phyloP scores from a whole-genome alignment of 1,140 invertebrate genomes.

The Calosoma granatense region DNA sequence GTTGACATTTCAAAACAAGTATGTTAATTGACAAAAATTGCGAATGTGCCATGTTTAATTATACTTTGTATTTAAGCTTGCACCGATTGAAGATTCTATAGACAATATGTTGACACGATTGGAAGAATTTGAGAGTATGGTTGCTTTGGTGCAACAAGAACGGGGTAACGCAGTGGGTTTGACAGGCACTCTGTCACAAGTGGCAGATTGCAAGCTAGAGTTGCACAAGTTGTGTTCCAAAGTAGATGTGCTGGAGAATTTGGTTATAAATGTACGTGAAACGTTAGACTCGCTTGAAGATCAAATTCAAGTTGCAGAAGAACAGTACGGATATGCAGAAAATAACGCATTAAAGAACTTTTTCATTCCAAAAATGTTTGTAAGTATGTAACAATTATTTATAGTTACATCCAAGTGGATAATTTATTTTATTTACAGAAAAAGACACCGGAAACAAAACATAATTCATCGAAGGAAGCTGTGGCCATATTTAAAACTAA shows the following conservation, averaged over 20 bases:
- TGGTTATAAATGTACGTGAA: slow-evolving; percentile 26
- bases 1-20: neutral
- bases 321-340: slow-evolving; percentile 24
- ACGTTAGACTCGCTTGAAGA: slow-evolving; percentile 28
- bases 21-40: slow-evolving; percentile 3
- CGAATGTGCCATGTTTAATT: slow-evolving; percentile 5
- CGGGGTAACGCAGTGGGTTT: slow-evolving; percentile 23
- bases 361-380: slow-evolving; percentile 29
- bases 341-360: slow-evolving; percentile 25
- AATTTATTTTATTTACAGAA: neutral
- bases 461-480: neutral
- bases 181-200: slow-evolving; percentile 25
- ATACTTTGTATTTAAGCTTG: slow-evolving; percentile 24
- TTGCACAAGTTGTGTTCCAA: slow-evolving; percentile 24
- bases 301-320: slow-evolving; percentile 29
- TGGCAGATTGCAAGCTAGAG: slow-evolving; percentile 22
- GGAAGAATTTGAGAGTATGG: slow-evolving; percentile 34
- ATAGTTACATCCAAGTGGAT: neutral
- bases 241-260: slow-evolving; percentile 29
- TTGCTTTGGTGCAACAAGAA: slow-evolving; percentile 26
- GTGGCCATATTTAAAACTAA: neutral
- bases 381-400: slow-evolving; percentile 18
- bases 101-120: slow-evolving; percentile 31
- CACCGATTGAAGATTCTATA: slow-evolving; percentile 27
- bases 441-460: neutral